Evolutionary conservation across 2,113 vertebrate species (phyloP), one percentile per base, ranked within the genome.

Genomic region (Prolemur simus): DNA sequence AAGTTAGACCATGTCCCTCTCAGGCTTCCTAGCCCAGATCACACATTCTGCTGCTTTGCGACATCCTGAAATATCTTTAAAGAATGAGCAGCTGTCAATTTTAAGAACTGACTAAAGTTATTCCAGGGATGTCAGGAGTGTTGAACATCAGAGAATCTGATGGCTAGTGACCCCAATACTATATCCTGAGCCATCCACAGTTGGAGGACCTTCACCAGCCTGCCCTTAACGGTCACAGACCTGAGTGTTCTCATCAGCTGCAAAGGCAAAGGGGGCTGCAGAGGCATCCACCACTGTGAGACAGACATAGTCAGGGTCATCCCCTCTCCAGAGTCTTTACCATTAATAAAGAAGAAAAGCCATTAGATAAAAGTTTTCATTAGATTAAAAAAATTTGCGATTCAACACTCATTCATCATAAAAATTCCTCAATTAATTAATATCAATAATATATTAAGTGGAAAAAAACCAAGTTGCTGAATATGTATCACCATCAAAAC

Each of bases 331-430:
- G 68, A 74, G 37, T 39, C 63, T 73, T 34, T 14, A 29, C 39
- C 64, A 89, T 56, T 91, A 91, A 58, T 11, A 64, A 92, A 94
- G 20, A 84, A 81, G 49, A 42, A 89, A 92, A 85, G 39, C 20
- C 15, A 8, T 18, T 77, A 8, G 2, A 37, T 87, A 45, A 63
- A 63, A 15, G 64, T 73, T 94, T 32, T 69, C 7, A 74, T 42
- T 83, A 84, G 45, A 58, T 76, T 25, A 89, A 87, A 32, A 78
- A 69, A 20, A 77, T 85, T 34, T 87, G 77, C 37, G 45, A 86
- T 85, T 85, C 58, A 89, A 82, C 13, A 80, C 32, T 93, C 29
- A 91, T n/a, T 84, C n/a, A 52, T 42, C 20, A 69, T 91, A 89
- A 68, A 74, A 88, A 37, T 6, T 29, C 12, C 60, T 87, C 56